Base-by-base conservation (phyloP, 2,797 vertebrate species). In the Clarias fuscus region DNA sequence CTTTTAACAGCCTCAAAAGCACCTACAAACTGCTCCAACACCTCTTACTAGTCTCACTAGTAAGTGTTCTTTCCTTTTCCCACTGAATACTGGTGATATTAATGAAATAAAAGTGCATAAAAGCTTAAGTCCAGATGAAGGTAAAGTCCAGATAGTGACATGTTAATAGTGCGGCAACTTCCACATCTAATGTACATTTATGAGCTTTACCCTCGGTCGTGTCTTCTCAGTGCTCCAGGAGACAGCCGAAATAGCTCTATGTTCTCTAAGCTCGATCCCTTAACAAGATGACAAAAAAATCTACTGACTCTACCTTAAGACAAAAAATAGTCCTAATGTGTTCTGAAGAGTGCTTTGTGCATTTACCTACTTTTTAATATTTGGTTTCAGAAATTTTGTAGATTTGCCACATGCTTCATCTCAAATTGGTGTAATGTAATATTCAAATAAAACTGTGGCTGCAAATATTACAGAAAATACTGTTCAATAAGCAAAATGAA, bases 91-190 rank as follows among this genome's bases (percentile, higher is more conserved):
- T 56, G 82, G 75, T 65, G 30, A 80, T 83, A 43, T 59, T 75
- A 84, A 80, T n/a, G 70, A 58, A 22, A 65, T 27, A 85, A 40
- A 75, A 65, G 43, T 30, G 40, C 40, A 37, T 33, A 18, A 65
- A 76, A 68, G 53, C 13, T 64, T 62, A 71, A n/a, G n/a, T 83
- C 64, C 62, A 81, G 18, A 82, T 71, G 59, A 30, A 68, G 30
- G 10, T 80, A 58, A 68, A 61, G 75, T 56, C 64, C 64, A 68
- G 62, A 70, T 27, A 82, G 77, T 88, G 86, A 86, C 88, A 85
- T 20, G 61, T 81, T 85, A 89, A 90, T 88, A 68, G 78, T 18
- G n/a, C 82, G 43, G 78, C 87, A 85, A 86, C 88, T 89, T 89
- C 61, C 68, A 79, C 61, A 71, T 86, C 88, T 86, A 18, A 10